These are phyloP conservation scores for Leptinotarsa undecemlineata DNA, from an alignment of 1,140 invertebrate genomes.

Conservation along the genomic window DNA sequence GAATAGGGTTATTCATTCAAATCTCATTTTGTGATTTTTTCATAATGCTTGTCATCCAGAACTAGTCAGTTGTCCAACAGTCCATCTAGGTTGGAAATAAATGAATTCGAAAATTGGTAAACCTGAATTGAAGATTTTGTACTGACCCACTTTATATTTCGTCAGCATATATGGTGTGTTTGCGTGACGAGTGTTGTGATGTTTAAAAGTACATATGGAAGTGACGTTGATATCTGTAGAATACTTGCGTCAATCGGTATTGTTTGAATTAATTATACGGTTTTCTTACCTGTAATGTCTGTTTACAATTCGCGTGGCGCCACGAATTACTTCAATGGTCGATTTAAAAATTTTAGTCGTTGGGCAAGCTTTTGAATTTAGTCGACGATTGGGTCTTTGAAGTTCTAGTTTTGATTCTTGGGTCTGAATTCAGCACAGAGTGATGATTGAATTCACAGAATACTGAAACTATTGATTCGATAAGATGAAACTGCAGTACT, in stretches of 20 bases:
- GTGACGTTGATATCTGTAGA: conserved; percentile 6
- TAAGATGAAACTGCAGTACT: too few species aligned
- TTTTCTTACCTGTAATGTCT: background rate
- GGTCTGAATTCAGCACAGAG: too few species aligned
- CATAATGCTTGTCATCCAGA: too few species aligned
- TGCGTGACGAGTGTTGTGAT: background rate
- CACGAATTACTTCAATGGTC: conserved; percentile 5
- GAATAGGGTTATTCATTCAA: too few species aligned
- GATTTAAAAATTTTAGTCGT: conserved; percentile 4
- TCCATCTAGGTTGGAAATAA: too few species aligned
- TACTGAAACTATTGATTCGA: too few species aligned
- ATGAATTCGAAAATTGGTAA: too few species aligned
- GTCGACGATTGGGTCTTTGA: background rate
- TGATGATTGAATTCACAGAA: too few species aligned
- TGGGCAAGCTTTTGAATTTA: background rate
- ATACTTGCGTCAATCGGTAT: conserved; percentile 7
- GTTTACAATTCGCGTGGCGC: background rate
- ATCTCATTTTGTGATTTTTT: too few species aligned
- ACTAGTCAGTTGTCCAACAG: too few species aligned
- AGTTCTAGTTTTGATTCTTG: too few species aligned
- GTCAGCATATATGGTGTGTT: background rate
- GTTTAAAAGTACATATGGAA: background rate
- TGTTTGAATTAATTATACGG: conserved; percentile 6
- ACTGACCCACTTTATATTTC: background rate
- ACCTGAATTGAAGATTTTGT: too few species aligned